These are phyloP conservation scores for Leptinotarsa undecemlineata DNA, from an alignment of 1,140 invertebrate species.

Conservation along the genomic window DNA sequence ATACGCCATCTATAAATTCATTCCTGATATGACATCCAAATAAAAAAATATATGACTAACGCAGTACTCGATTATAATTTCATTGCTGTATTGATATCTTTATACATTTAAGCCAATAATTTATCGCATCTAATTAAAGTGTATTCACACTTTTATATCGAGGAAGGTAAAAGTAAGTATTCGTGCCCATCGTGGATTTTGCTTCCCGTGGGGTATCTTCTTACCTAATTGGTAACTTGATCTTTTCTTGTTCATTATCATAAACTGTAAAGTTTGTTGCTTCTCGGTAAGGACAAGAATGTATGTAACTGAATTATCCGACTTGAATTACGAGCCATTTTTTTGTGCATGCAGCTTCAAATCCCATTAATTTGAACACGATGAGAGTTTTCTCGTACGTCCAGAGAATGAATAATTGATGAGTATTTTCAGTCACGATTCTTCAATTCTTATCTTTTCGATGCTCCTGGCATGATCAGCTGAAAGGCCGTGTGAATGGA, in stretches of 20 bases:
- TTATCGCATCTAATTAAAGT: conserved; percentile 1
- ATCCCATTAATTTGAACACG: background rate
- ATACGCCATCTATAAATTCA: background rate
- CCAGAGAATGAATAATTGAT: too few relatives aligned
- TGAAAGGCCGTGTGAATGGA: too few relatives aligned
- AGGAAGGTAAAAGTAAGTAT: background rate
- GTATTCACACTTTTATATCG: conserved; percentile 10
- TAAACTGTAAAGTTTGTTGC: background rate
- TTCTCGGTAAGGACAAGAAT: background rate
- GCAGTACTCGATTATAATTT: background rate
- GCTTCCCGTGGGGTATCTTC: background rate
- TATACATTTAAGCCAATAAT: background rate
- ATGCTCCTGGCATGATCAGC: too few relatives aligned
- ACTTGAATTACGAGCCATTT: background rate
- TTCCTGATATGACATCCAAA: background rate
- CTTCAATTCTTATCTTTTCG: too few relatives aligned
- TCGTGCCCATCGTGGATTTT: background rate
- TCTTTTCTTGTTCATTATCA: conserved; percentile 11
- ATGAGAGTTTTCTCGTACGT: background rate
- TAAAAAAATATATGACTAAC: background rate
- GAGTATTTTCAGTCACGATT: too few relatives aligned
- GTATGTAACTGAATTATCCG: conserved; percentile 1
- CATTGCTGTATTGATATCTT: conserved; percentile 12
- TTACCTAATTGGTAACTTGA: conserved; percentile 17
- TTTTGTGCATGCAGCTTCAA: background rate